Conservation (phyloP, 2,113 vertebrate genomes). For the Gymnorhina tibicen region DNA sequence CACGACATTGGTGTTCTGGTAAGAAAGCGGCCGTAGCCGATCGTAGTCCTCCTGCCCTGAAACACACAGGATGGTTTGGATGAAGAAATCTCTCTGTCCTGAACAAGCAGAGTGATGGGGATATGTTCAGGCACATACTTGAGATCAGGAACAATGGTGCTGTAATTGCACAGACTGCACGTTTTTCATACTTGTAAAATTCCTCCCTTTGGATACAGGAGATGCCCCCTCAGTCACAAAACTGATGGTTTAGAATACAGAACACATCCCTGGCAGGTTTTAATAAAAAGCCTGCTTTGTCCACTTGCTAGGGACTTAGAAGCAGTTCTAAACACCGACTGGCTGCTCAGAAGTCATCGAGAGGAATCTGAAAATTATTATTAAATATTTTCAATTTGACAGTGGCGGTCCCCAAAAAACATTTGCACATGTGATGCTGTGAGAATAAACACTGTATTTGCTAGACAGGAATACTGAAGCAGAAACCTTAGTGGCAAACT, state of each 20-base stretch:
- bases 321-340: rapidly evolving
- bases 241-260: neutral
- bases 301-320: neutral
- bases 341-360: neutral
- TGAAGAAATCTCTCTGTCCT: neutral
- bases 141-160: neutral
- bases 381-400: neutral
- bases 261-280: neutral
- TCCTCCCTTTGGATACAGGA: neutral
- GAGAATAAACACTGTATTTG: neutral
- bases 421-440: neutral
- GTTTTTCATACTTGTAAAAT: neutral
- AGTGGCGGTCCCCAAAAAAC: neutral
- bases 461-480: neutral
- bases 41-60: slow-evolving; percentile 96
- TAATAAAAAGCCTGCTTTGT: neutral
- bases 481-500: neutral
- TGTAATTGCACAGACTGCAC: neutral
- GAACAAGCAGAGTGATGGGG: neutral
- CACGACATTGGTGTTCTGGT: slow-evolving; percentile 87
- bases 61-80: neutral
- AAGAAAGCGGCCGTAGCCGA: slow-evolving; percentile 89
- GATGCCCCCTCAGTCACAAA: neutral
- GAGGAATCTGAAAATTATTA: neutral
- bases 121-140: neutral